phyloP scores from a whole-genome alignment of 1,140 invertebrate genomes.

The Eubasilissa regina region DNA sequence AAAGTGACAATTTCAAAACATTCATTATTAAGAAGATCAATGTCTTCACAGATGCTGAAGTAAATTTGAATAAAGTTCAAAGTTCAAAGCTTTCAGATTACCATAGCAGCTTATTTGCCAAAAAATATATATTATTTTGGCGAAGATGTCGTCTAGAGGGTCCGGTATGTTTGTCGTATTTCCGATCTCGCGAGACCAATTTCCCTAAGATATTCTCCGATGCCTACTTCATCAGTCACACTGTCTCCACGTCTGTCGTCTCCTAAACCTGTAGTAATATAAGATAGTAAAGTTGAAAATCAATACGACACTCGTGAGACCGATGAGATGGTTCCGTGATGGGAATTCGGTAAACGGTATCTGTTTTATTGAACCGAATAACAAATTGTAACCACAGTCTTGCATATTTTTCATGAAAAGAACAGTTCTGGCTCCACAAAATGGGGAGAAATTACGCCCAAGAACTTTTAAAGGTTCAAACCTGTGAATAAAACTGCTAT shows the following conservation, averaged over 20 bases:
- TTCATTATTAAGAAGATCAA: neutral
- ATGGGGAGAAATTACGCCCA: no score
- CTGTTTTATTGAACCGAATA: no score
- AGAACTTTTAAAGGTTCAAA: no score
- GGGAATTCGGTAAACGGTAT: neutral
- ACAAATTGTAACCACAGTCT: no score
- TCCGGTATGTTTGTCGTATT: neutral
- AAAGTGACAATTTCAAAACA: neutral
- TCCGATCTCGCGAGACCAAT: neutral
- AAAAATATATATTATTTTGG: neutral
- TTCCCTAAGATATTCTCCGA: neutral
- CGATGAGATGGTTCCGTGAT: neutral
- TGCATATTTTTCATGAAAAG: no score
- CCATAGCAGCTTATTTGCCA: neutral
- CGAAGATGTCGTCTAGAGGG: neutral
- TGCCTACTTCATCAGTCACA: neutral
- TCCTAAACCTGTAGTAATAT: neutral
- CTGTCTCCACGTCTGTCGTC: neutral
- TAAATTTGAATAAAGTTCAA: neutral
- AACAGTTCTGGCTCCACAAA: no score
- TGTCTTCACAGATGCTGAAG: neutral
- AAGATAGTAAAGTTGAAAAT: constrained; percentile 1
- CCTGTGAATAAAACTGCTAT: no score
- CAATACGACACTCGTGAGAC: neutral
- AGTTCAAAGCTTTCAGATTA: neutral